Evolutionary conservation across 35 echinoderm and acorn worm genomes (phyloP), one percentile per base, ranked within the genome.

Genomic region (Anneissia japonica): DNA sequence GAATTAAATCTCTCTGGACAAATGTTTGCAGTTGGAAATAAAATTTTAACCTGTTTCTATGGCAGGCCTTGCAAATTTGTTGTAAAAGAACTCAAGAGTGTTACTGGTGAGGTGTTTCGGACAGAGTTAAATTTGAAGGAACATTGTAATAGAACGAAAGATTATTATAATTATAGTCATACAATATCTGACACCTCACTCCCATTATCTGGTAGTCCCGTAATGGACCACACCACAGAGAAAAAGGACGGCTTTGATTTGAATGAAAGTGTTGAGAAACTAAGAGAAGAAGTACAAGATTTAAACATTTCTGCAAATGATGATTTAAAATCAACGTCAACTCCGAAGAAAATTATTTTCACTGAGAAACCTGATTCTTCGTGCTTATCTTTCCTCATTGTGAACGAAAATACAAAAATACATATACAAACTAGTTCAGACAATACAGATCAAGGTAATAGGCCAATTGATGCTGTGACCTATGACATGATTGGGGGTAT

Each of bases 401-500:
- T 76, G 5, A 11, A 37, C 16, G 11, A 34, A n/a, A 82, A 38
- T 36, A 82, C 46, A 82, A 38, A 81, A 37, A 73, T 81, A 26
- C 36, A 79, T 72, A 74, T 32, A 55, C 31, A 36, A 17, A 73
- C 38, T 31, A 31, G 39, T 31, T 30, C 74, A 73, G 79, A 89
- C 10, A 19, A 17, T 32, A 37, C n/a, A 87, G 74, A 36, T 9
- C 12, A 40, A 10, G 23, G 72, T 89, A 31, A 89, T 29, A 17
- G 34, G 19, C 30, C 72, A 35, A 46, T 21, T 87, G 74, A 86
- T 21, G 31, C 74, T 35, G 84, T 92, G 73, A 89, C 90, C 7
- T 97, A 89, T 84, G 91, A 91, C 77, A 90, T 79, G 43, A 97
- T 97, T 33, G 95, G 95, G 56, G 95, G 95, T 12, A 84, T 97